Conservation (phyloP, 2,113 vertebrate genomes). For the Prionailurus bengalensis region DNA sequence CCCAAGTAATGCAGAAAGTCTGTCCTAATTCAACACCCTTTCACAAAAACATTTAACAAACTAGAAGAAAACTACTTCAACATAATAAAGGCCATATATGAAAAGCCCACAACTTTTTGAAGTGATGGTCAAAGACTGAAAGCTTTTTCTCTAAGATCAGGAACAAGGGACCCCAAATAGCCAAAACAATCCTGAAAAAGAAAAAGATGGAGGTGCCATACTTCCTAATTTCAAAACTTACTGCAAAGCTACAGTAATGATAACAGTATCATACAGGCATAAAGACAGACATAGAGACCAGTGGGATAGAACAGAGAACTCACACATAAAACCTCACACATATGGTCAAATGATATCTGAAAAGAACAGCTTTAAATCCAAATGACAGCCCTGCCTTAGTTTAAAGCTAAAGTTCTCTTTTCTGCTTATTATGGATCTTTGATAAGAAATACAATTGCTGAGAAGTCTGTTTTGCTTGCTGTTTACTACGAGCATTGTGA, state of each 20-base stretch:
- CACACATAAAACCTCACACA: neutral
- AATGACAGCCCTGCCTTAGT: no score
- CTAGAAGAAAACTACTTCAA: neutral
- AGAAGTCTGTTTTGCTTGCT: no score
- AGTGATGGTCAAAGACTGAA: neutral
- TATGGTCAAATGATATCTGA: neutral
- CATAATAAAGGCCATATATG: neutral
- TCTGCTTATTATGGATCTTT: no score
- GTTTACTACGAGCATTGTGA: no score
- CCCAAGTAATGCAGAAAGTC: neutral
- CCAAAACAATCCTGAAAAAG: neutral
- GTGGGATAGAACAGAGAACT: neutral
- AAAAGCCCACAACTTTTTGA: neutral
- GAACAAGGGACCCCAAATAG: neutral
- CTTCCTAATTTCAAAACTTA: conserved; percentile 14
- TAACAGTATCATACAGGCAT: neutral
- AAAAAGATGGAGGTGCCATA: neutral
- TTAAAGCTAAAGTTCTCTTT: no score
- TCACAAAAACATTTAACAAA: neutral
- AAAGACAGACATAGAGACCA: neutral
- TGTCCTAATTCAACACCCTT: neutral
- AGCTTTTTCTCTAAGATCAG: neutral
- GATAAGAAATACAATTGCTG: no score
- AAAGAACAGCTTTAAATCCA: no score
- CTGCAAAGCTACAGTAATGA: neutral